These are phyloP conservation scores for Holacanthella duospinosa DNA, from an alignment of 2,888 invertebrate species.

Conservation along the genomic window DNA sequence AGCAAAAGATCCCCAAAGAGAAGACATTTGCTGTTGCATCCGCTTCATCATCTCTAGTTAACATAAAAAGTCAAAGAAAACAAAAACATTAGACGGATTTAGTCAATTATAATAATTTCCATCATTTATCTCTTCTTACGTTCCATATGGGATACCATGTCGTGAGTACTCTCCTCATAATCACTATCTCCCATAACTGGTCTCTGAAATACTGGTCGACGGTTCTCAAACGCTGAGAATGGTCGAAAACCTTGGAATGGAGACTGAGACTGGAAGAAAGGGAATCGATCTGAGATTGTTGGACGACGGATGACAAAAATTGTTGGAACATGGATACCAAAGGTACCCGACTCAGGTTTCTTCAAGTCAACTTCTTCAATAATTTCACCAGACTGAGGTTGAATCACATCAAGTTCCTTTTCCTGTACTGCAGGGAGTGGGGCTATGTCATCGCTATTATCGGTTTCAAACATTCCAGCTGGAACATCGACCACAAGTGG, in stretches of 20 bases:
- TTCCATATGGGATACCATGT: constrained; percentile 23
- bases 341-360: constrained; percentile 7
- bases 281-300: constrained; percentile 26
- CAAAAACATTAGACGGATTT: neutral
- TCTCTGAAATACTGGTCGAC: constrained; percentile 4
- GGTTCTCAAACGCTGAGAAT: neutral
- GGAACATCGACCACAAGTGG: constrained; percentile 28
- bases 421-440: neutral
- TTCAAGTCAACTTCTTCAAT: constrained; percentile 13
- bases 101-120: too few species aligned
- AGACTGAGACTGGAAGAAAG: constrained; percentile 21
- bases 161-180: constrained; percentile 1
- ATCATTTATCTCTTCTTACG: constrained; percentile 10
- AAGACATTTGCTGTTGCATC: constrained; percentile 34
- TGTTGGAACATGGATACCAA: constrained; percentile 25
- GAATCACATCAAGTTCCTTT: constrained; percentile 12
- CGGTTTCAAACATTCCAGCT: constrained; percentile 16
- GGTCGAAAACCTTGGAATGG: constrained; percentile 17
- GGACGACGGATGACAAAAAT: constrained; percentile 30
- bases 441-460: constrained; percentile 6
- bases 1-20: constrained; percentile 19
- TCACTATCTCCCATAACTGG: neutral
- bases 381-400: constrained; percentile 10
- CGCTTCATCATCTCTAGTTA: constrained; percentile 33
- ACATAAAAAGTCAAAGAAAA: constrained; percentile 10